Evolutionary conservation across 2,113 vertebrate species (phyloP), one percentile per base, ranked within the genome.

Genomic region (Rhombomys opimus): DNA sequence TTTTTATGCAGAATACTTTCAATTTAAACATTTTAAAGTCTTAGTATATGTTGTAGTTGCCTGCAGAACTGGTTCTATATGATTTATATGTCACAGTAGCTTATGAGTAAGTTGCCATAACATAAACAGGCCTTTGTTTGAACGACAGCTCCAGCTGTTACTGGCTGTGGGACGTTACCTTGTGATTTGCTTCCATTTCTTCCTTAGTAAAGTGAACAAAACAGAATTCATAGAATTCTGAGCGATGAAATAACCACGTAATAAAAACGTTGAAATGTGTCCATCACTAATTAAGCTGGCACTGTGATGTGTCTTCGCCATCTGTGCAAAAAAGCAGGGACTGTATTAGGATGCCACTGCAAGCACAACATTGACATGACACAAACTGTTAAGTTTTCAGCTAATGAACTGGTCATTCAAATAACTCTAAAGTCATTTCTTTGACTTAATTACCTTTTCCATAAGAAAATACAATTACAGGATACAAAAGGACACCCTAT

Each of bases 361-460:
- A n/a, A 20, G 41, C 11, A 92, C 70, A 32, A 52, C 5, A 84
- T 81, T 70, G 50, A 92, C 82, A 76, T 65, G 50, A 23, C 84
- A 65, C 14, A 13, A 90, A 80, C 52, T 41, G 12, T 77, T 25
- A 63, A 14, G 1, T 75, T 9, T 89, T 92, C 59, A 10, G 15
- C 50, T 78, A 84, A 85, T 89, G 85, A 73, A 50, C 65, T 59
- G 32, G 18, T 7, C 5, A 0, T 25, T n/a, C 35, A 87, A 89
- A 20, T 22, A 57, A 61, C 17, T 82, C 35, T 73, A 86, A 90
- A 23, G 11, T 6, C 89, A 82, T 14, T 92, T 75, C 9, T 50
- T 82, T 70, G n/a, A 93, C 95, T 35, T 76, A 57, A 82, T 88
- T 57, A 92, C 25, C 32, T 80, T 87, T 93, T 77, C 63, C 87